These are phyloP conservation scores for Campoplex capitator DNA, from an alignment of 2,888 invertebrate species.

Conservation along the genomic window DNA sequence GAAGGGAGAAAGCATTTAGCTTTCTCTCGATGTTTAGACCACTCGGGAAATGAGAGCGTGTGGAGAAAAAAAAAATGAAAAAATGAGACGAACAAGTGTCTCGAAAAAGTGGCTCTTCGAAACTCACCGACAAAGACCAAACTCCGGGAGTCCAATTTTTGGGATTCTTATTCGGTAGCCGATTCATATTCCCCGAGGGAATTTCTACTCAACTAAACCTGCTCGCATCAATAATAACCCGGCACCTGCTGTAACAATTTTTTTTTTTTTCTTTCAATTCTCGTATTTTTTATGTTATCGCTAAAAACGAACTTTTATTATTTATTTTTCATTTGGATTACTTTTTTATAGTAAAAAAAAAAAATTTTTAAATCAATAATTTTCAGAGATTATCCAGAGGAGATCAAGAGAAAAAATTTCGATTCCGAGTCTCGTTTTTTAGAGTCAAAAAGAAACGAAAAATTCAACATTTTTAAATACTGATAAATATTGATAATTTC, in stretches of 20 bases:
- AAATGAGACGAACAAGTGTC: conserved; percentile 45
- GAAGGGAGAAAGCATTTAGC: conserved; percentile 39
- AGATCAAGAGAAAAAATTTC: background rate
- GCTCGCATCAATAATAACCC: conserved; percentile 64
- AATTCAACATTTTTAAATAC: background rate
- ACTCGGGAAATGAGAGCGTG: conserved; percentile 61
- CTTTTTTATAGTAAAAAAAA: background rate
- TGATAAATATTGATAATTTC: too few species aligned
- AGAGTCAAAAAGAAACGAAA: background rate
- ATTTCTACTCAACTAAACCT: conserved; percentile 47
- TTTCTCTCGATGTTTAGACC: conserved; percentile 26
- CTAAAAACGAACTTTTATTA: background rate
- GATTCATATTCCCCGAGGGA: conserved; percentile 45
- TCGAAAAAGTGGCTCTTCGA: conserved; percentile 38
- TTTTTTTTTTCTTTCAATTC: background rate
- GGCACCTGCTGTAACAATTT: conserved; percentile 52
- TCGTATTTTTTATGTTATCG: too few species aligned
- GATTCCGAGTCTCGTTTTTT: background rate
- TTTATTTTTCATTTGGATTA: background rate
- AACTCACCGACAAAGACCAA: conserved; percentile 64
- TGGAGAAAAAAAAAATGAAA: conserved; percentile 23
- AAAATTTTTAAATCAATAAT: too few species aligned
- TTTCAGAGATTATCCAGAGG: background rate
- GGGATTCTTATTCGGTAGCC: conserved; percentile 45
- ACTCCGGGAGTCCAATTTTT: conserved; percentile 26